Base-by-base conservation (phyloP, 2,888 invertebrate species). In the Anodontia alba region DNA sequence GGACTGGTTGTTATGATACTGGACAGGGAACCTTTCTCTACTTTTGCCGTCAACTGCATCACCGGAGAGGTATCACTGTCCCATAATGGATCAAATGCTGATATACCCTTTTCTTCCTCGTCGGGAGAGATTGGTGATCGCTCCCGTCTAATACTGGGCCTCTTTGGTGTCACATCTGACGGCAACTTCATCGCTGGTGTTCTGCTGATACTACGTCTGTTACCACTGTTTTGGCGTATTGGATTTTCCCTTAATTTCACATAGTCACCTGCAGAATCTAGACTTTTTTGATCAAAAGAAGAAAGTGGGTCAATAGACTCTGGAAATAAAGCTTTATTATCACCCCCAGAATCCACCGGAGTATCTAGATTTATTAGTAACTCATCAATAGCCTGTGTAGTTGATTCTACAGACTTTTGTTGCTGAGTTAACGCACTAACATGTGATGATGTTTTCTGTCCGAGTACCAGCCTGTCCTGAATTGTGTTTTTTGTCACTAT, bases 131-230 rank as follows among this genome's bases (percentile, higher is more conserved):
- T 49, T 23, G 84, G 84, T 15, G 84, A 84, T 38, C 76, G 33
- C 31, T 87, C 87, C 29, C 84, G 72, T n/a, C 86, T 68, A 62
- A 86, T 81, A 67, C 78, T 78, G n/a, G 87, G 81, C n/a, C 89
- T 71, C 42, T 85, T 74, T 3, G 88, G 89, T 0, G 84, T 79
- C 26, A 84, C 83, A 0, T 76, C 78, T 33, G 81, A 71, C 17
- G 78, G 77, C 29, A 85, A 75, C 68, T 88, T 84, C 76, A 90
- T 87, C 10, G 90, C 90, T 46, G 87, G 84, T 1, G 86, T 80
- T 26, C 90, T 80, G n/a, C 80, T 81, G 8, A 87, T 76, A 29
- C 72, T 80, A 31, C 84, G 77, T 66, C 79, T 69, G 46, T 81
- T 80, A n/a, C 57, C 49, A 67, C 7, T 42, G 33, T 70, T 69